These are phyloP conservation scores for Oedothorax gibbosus DNA, from an alignment of 1,140 invertebrate genomes.

Conservation along the genomic window DNA sequence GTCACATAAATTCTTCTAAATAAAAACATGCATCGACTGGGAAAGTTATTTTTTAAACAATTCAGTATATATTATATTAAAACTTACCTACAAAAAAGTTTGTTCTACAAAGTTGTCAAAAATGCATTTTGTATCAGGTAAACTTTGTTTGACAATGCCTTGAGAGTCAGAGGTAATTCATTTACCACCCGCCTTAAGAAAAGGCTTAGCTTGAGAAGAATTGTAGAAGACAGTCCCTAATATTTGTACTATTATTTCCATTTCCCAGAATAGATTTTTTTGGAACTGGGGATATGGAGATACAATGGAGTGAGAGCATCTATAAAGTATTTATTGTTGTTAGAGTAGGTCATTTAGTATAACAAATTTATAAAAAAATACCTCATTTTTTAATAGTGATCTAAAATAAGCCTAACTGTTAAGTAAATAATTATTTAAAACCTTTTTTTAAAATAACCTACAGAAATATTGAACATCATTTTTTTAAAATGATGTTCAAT, in stretches of 20 bases:
- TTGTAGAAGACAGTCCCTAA: neutral
- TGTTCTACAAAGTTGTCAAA: no score
- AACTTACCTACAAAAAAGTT: no score
- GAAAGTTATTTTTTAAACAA: neutral
- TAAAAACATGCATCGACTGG: neutral
- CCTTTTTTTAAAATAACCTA: no score
- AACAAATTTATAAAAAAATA: neutral
- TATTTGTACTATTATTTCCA: constrained; percentile 38
- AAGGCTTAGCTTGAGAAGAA: constrained; percentile 4
- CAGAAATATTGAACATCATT: no score
- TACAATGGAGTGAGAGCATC: no score
- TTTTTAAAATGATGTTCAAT: no score
- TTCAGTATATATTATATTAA: no score
- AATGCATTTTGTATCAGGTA: no score
- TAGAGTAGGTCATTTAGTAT: neutral
- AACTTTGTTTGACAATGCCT: neutral
- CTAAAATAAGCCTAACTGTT: no score
- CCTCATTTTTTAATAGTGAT: neutral
- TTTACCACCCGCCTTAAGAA: constrained; percentile 34
- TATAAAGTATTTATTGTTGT: neutral
- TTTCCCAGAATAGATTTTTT: neutral
- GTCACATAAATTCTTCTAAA: no score
- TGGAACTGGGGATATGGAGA: constrained; percentile 21
- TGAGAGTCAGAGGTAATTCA: constrained; percentile 30
- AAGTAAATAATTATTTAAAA: no score